Evolutionary conservation across 2,888 invertebrate species (phyloP), one percentile per base, ranked within the genome.

Genomic region (Orthonevra nobilis): DNA sequence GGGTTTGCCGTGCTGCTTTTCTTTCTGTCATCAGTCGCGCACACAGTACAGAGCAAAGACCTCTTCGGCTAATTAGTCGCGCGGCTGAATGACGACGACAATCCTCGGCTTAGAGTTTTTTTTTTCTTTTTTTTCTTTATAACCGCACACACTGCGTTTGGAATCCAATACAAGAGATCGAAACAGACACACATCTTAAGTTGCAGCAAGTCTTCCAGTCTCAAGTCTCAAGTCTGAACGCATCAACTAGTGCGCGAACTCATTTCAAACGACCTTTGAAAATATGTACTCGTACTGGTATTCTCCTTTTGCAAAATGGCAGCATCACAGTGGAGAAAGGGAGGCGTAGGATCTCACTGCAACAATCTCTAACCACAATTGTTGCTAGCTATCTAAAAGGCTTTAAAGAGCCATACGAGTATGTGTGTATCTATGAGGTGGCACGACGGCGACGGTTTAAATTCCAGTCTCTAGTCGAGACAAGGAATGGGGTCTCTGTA

Each of bases 211-310:
- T n/a, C n/a, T n/a, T n/a, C n/a, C n/a, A n/a, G n/a, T n/a, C n/a
- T n/a, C n/a, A n/a, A n/a, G n/a, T n/a, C n/a, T n/a, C n/a, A n/a
- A n/a, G n/a, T n/a, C 56, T 32, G 12, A 40, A 54, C 44, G 40
- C 36, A 63, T 73, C 54, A 46, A 61, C 46, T 56, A 42, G 56
- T 72, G 38, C 61, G 72, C 68, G 77, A 64, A 38, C 74, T 73
- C 72, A 70, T 70, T 77, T 77, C 77, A 75, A 82, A 83, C 82
- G 82, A 83, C 82, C 82, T 83, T 83, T 82, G 82, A 70, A 83
- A 83, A 83, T 83, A n/a, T n/a, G n/a, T n/a, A n/a, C n/a, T n/a
- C n/a, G n/a, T n/a, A n/a, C n/a, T n/a, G n/a, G n/a, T n/a, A 83
- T 83, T 82, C 68, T 72, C 79, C 61, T 66, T 74, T 60, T 73